Conservation (phyloP, 2,797 vertebrate species). For the Aplochiton taeniatus region DNA sequence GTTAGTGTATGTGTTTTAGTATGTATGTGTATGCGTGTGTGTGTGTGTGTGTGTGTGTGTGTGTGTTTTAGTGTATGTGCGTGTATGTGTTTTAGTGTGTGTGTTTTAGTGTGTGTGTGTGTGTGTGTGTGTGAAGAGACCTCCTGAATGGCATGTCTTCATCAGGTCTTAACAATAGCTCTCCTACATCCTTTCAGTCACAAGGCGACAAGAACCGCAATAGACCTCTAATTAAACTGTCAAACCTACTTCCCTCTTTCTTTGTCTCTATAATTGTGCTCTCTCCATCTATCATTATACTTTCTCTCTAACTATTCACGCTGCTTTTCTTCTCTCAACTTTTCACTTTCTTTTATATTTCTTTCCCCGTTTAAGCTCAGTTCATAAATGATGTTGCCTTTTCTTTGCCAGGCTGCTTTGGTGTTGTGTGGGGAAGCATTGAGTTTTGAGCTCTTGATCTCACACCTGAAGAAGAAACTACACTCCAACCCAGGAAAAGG, state of each 20-base stretch:
- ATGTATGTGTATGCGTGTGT: not conserved
- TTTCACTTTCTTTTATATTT: not conserved
- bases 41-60: not conserved
- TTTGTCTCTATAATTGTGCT: not conserved
- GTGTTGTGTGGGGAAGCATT: slow-evolving; percentile 30
- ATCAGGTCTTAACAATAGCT: not conserved
- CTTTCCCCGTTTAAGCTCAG: too few relatives aligned
- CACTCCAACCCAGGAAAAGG: not conserved
- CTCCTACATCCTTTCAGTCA: not conserved
- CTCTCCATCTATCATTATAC: not conserved
- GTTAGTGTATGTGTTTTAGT: not conserved
- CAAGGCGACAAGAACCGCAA: slow-evolving; percentile 5
- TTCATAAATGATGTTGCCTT: not conserved
- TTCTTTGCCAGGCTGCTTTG: slow-evolving; percentile 34
- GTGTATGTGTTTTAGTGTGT: not conserved
- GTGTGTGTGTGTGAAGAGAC: not conserved
- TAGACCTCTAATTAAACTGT: not conserved
- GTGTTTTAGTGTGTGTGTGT: not conserved
- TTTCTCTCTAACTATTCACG: slow-evolving; percentile 15
- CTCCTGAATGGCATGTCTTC: not conserved
- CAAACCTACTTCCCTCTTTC: not conserved
- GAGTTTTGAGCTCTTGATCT: slow-evolving; percentile 39
- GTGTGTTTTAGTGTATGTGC: not conserved
- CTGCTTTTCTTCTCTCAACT: not conserved
- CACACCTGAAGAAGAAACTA: slow-evolving; percentile 39